These are phyloP conservation scores for fruit fly (Drosophila melanogaster) DNA, from an alignment of 1,140 invertebrate genomes.

Conservation along the genomic window Release_6_plus_ISO1_MT NT_037436.4:1845001-1845500, in stretches of 20 bases:
- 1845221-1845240: conserved; percentile 54
- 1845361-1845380: conserved; percentile 65
- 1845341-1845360: conserved; percentile 40
- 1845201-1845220: conserved; percentile 28
- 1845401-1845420: conserved; percentile 59
- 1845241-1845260: conserved; percentile 41
- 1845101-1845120: conserved; percentile 46
- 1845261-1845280: conserved; percentile 41
- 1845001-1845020: conserved; percentile 20
- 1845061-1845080: conserved; percentile 58
- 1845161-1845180: conserved; percentile 77
- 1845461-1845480: conserved; percentile 44
- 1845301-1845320: conserved; percentile 26
- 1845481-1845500: conserved; percentile 9
- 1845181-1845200: conserved; percentile 54
- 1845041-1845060: conserved; percentile 80
- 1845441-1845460: conserved; percentile 21
- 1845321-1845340: conserved; percentile 15
- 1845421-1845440: conserved; percentile 19
- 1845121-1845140: conserved; percentile 51
- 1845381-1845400: conserved; percentile 31
- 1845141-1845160: conserved; percentile 42
- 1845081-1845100: conserved; percentile 64
- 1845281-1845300: conserved; percentile 26
- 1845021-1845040: conserved; percentile 40